A percentile compares a stretch with the other conserved stretches of the same genome.
These are phyloP conservation scores for Apocrypta bakeri DNA, from an alignment of 1,140 invertebrate species.

Conservation along the genomic window DNA sequence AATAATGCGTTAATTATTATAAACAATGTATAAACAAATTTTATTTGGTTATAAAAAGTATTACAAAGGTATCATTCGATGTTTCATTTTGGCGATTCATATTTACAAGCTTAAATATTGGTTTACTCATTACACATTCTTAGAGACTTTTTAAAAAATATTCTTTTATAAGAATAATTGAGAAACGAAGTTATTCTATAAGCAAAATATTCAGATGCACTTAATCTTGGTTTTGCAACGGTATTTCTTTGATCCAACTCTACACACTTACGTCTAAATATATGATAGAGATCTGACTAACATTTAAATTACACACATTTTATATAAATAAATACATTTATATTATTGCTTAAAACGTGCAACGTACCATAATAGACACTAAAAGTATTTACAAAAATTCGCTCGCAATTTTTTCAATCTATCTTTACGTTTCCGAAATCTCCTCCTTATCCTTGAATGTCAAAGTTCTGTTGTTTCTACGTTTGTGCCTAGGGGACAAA, in stretches of 20 bases:
- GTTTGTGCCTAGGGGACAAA: constrained; percentile 79
- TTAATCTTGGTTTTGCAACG: background rate
- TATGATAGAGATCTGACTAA: constrained; percentile 16
- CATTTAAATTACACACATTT: constrained; percentile 19
- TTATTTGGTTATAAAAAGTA: constrained; percentile 44
- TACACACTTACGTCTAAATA: background rate
- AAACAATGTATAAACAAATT: constrained; percentile 39
- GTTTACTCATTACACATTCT: background rate
- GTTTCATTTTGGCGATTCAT: constrained; percentile 38
- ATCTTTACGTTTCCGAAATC: background rate
- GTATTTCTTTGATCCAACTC: background rate
- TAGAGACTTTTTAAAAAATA: constrained; percentile 1
- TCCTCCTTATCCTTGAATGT: constrained; percentile 28
- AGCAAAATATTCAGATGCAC: background rate
- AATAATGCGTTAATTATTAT: background rate
- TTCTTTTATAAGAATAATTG: background rate
- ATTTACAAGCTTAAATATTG: constrained; percentile 31
- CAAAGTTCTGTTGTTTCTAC: constrained; percentile 90
- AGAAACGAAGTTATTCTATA: background rate
- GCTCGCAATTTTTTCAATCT: constrained; percentile 23
- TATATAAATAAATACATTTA: constrained; percentile 40
- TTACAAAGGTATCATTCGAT: constrained; percentile 44
- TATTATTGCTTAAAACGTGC: background rate
- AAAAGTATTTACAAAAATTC: constrained; percentile 50
- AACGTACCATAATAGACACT: background rate